Evolutionary conservation across 2,888 invertebrate species (phyloP).

Genomic region (Lingula anatina): DNA sequence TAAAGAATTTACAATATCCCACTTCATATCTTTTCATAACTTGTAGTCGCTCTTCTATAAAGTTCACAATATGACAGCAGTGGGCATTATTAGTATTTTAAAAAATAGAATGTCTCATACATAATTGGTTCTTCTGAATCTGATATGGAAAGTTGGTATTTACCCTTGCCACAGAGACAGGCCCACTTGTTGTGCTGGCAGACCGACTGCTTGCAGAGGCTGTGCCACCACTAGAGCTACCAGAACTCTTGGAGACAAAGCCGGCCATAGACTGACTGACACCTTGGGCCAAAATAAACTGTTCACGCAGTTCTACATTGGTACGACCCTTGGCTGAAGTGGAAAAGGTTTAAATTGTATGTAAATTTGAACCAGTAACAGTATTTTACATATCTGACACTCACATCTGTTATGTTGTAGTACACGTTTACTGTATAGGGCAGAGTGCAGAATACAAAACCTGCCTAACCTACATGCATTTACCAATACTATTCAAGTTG

Average conservation of each 20-base stretch:
- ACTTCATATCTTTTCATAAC: too few species aligned
- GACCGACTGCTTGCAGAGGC: constrained; percentile 39
- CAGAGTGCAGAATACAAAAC: too few species aligned
- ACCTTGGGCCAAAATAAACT: constrained; percentile 97
- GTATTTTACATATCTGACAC: too few species aligned
- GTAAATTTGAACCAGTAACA: constrained; percentile 1
- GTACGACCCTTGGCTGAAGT: constrained; percentile 96
- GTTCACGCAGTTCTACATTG: constrained; percentile 98
- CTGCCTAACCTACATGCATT: too few species aligned
- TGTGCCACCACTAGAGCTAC: constrained; percentile 11
- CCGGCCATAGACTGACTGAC: constrained; percentile 95
- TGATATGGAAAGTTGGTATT: neutral
- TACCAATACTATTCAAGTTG: too few species aligned
- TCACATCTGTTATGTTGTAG: too few species aligned
- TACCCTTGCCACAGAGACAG: constrained; percentile 90
- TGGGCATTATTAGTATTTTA: too few species aligned
- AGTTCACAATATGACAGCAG: too few species aligned
- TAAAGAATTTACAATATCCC: neutral
- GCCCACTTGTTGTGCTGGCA: constrained; percentile 65
- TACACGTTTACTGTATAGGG: too few species aligned
- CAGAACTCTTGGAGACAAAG: constrained; percentile 77
- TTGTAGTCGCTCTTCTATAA: too few species aligned
- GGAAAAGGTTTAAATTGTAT: neutral
- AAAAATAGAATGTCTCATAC: too few species aligned
- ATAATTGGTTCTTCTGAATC: neutral